Evolutionary conservation across 2,797 vertebrate species (phyloP).

Genomic region (Rhabdophis nuchalis): DNA sequence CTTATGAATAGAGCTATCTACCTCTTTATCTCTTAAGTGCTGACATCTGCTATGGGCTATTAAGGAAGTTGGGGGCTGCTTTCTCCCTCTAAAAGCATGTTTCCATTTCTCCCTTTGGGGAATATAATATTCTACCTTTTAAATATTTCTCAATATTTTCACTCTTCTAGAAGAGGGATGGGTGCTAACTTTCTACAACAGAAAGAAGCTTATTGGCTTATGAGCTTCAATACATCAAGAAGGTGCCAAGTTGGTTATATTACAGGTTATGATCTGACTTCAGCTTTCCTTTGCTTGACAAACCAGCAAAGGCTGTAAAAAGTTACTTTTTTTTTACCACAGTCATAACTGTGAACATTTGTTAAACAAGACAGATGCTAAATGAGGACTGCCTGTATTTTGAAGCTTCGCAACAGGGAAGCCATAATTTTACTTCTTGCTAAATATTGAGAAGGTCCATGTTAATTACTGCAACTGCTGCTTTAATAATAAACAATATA

Average conservation of each 20-base stretch:
- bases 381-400: background rate
- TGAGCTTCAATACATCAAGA: background rate
- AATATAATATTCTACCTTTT: too few relatives aligned
- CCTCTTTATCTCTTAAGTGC: too few relatives aligned
- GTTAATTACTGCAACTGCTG: background rate
- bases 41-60: too few relatives aligned
- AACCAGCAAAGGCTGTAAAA: background rate
- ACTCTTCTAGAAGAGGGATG: too few relatives aligned
- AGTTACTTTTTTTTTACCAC: background rate
- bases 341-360: background rate
- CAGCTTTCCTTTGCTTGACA: background rate
- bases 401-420: background rate
- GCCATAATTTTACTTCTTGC: background rate
- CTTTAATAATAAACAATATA: background rate
- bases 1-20: too few relatives aligned
- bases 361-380: background rate
- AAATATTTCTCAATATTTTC: too few relatives aligned
- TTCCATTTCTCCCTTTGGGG: too few relatives aligned
- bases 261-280: background rate
- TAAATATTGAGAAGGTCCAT: background rate
- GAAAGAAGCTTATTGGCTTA: background rate
- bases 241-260: background rate
- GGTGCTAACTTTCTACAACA: background rate
- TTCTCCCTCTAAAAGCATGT: too few relatives aligned
- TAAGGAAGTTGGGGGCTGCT: too few relatives aligned